Conservation (phyloP, 1,140 invertebrate species). For the Drosophila santomea region DNA sequence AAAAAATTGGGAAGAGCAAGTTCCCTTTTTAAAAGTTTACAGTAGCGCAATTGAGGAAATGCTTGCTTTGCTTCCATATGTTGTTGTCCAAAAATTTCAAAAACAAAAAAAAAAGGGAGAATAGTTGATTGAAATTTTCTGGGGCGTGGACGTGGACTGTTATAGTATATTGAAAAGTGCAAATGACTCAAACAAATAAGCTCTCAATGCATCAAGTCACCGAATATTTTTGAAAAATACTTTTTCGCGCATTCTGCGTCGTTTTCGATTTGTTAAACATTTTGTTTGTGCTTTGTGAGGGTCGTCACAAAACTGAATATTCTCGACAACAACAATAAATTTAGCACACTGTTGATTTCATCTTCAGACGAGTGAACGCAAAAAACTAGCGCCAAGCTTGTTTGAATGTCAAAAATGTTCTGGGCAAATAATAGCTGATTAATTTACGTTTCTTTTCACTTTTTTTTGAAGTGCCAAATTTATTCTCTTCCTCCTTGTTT, state of each 20-base stretch:
- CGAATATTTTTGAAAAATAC: conserved; percentile 19
- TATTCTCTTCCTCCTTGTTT: conserved; percentile 10
- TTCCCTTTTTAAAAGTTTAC: conserved; percentile 54
- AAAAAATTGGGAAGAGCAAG: conserved; percentile 10
- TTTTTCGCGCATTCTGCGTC: conserved; percentile 30
- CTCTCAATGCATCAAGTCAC: conserved; percentile 22
- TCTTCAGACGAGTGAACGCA: conserved; percentile 10
- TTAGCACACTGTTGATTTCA: conserved; percentile 59
- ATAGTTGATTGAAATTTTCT: conserved; percentile 36
- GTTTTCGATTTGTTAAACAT: conserved; percentile 24
- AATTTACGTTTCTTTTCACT: conserved; percentile 2
- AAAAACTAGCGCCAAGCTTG: conserved; percentile 27
- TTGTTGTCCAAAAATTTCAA: conserved; percentile 30
- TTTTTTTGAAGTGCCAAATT: conserved; percentile 30
- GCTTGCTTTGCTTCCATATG: conserved; percentile 15
- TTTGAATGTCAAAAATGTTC: conserved; percentile 40
- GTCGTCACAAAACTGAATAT: conserved; percentile 22
- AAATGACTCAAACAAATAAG: conserved; percentile 17
- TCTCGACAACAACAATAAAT: conserved; percentile 55
- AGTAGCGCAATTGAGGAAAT: conserved; percentile 42
- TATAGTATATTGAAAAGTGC: conserved; percentile 2
- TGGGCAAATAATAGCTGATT: conserved; percentile 43
- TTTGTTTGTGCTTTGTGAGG: conserved; percentile 38
- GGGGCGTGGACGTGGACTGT: conserved; percentile 32
- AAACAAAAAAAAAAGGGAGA: conserved; percentile 8